Percentiles rank a stretch among this genome's conserved stretches.
Evolutionary conservation across 1,140 invertebrate species (phyloP).

Genomic region (Apis dorsata): DNA sequence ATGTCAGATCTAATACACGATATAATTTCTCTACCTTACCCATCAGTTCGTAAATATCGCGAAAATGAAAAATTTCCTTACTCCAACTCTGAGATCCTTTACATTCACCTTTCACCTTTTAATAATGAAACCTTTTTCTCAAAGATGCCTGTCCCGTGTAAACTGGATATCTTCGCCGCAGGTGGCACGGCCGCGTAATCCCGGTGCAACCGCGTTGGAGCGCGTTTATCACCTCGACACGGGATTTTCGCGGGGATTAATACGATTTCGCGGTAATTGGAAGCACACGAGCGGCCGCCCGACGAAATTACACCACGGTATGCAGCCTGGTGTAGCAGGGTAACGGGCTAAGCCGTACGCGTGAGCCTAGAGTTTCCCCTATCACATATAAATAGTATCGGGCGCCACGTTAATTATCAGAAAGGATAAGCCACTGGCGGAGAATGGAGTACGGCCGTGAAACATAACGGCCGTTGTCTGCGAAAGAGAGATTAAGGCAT

Average conservation of each 20-base stretch:
- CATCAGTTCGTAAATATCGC: no score
- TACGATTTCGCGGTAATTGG: slow-evolving; percentile 67
- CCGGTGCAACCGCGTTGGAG: slow-evolving; percentile 37
- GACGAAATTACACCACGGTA: slow-evolving; percentile 53
- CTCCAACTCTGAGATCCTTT: no score
- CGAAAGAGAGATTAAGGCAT: slow-evolving; percentile 30
- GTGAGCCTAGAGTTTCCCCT: slow-evolving; percentile 31
- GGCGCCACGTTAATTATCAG: slow-evolving; percentile 62
- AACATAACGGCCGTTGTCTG: slow-evolving; percentile 29
- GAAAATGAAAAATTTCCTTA: no score
- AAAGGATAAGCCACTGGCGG: slow-evolving; percentile 59
- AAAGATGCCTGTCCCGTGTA: slow-evolving; percentile 9
- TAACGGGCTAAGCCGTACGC: slow-evolving; percentile 40
- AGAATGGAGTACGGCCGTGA: slow-evolving; percentile 49
- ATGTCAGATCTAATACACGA: no score
- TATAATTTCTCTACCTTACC: no score
- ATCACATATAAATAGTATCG: slow-evolving; percentile 64
- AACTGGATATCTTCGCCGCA: slow-evolving; percentile 31
- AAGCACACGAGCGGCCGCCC: slow-evolving; percentile 54
- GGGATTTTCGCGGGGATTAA: slow-evolving; percentile 66
- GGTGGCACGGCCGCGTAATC: slow-evolving; percentile 48
- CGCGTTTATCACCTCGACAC: slow-evolving; percentile 63
- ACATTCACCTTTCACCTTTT: no score
- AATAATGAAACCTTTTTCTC: slow-evolving; percentile 9
- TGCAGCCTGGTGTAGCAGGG: slow-evolving; percentile 20